Evolutionary conservation across 2,888 invertebrate species (phyloP), one percentile per base, ranked within the genome.

Genomic region (Troilus luridus): DNA sequence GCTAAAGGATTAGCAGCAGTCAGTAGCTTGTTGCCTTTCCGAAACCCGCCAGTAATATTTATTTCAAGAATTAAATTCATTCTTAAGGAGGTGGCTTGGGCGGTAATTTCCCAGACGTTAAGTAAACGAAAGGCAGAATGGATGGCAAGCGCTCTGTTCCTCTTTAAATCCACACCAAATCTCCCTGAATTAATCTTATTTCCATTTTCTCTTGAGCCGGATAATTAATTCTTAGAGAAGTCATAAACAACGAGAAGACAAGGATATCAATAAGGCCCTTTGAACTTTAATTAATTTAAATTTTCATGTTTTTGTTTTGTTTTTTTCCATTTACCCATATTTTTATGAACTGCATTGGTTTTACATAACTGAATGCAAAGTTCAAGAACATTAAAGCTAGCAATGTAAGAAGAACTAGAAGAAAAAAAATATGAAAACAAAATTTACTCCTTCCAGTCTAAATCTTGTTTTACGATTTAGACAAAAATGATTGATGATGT

Each of bases 231-330:
- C 56, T 85, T 56, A 85, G 85, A 85, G 85, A 85, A 85, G 85
- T 85, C 85, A 85, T 85, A 85, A 85, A 85, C 85, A 85, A 85
- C n/a, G 85, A 85, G 85, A 85, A 85, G 85, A 56, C 85, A 85
- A 85, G 85, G 85, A 85, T n/a, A 85, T 85, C 56, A 85, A 85
- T 85, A 58, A 56, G 17, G n/a, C 56, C 85, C n/a, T 85, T 56
- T 85, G n/a, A 54, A n/a, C 10, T n/a, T 85, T 54, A 77, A 77
- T 77, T 85, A 85, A 85, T 85, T 85, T n/a, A 85, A 85, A 8
- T n/a, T 56, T 85, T 85, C 14, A 85, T 56, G 56, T 58, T 85
- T 67, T 59, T 41, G 8, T 27, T 77, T 77, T 41, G 17, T 59
- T 59, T 59, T 59, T 59, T 59, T 59, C 14, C 14, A 41, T 77